Evolutionary conservation across 2,113 vertebrate species (phyloP).

Genomic region (Heptranchias perlo): DNA sequence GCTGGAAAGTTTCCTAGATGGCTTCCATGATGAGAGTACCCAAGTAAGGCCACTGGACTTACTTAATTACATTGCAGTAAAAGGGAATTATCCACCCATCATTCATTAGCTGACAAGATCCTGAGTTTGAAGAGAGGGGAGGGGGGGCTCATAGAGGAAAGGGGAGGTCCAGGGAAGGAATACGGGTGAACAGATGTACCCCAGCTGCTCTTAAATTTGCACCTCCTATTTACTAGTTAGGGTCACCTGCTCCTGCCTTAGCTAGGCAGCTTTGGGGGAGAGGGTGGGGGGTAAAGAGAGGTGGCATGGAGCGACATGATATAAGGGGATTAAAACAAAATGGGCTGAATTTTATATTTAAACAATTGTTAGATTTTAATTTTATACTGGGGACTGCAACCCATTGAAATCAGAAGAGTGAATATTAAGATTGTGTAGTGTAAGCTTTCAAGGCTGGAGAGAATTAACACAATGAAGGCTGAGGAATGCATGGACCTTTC

Average conservation of each 20-base stretch:
- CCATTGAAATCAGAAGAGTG: background rate
- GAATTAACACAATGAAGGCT: background rate
- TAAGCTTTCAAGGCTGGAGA: background rate
- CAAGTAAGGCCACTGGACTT: constrained; percentile 61
- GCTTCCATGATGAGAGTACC: constrained; percentile 97
- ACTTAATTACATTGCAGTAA: background rate
- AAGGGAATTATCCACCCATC: background rate
- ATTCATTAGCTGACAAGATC: background rate
- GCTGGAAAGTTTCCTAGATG: constrained; percentile 93
- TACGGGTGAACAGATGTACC: background rate
- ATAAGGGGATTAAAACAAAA: background rate
- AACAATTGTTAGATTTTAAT: background rate
- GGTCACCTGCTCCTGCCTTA: background rate
- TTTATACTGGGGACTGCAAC: background rate
- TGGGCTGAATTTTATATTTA: background rate
- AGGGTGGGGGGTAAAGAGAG: background rate
- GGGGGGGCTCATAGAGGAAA: too few relatives aligned
- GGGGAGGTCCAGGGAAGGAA: background rate
- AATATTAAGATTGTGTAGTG: background rate
- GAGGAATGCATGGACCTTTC: background rate
- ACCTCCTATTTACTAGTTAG: background rate
- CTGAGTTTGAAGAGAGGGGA: too few relatives aligned
- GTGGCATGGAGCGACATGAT: background rate
- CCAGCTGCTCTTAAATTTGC: background rate
- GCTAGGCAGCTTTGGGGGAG: background rate